Evolutionary conservation across 2,888 invertebrate species (phyloP), one percentile per base, ranked within the genome.

Genomic region (Lithodes maja): DNA sequence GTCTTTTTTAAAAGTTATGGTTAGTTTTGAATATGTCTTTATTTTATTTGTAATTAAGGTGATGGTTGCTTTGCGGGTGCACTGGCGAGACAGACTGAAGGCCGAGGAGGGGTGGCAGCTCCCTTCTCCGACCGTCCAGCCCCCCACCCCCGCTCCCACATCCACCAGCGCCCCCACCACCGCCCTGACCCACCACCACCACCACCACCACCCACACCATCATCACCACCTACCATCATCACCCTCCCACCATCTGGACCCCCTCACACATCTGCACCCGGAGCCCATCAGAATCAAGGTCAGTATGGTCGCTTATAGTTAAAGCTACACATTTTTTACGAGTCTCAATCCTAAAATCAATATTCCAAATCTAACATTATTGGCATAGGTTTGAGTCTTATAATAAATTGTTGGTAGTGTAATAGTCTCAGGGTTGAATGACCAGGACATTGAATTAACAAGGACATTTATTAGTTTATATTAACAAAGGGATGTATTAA

Each of bases 241-340:
- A 12, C 50, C 80, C 17, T 85, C 90, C 12, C 85, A 85, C 2
- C 81, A 89, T 84, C 79, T 84, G 33, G 69, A 87, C 81, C 83
- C 91, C 61, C 87, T 83, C 54, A 78, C 74, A 17, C 90, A 91
- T 53, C 83, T 86, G 7, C 89, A 91, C 50, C 92, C 94, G 0
- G 95, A 95, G 92, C 95, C 95, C 2, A 94, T 95, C 86, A 94
- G 94, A 75, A 94, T 95, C 52, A 94, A 94, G 92, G 94, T 92
- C 2, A 87, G 81, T 49, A 9, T 1, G 2, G n/a, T 33, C 33
- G 33, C 33, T 33, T 33, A 33, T 33, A 33, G 33, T 33, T 33
- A 33, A 33, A 33, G 33, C 33, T 33, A 33, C 33, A 33, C 33
- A 33, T 33, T 33, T 33, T 33, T 33, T 33, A 33, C 33, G 33